Conservation (phyloP, 2,888 invertebrate genomes). For the Aleiodes testaceus region DNA sequence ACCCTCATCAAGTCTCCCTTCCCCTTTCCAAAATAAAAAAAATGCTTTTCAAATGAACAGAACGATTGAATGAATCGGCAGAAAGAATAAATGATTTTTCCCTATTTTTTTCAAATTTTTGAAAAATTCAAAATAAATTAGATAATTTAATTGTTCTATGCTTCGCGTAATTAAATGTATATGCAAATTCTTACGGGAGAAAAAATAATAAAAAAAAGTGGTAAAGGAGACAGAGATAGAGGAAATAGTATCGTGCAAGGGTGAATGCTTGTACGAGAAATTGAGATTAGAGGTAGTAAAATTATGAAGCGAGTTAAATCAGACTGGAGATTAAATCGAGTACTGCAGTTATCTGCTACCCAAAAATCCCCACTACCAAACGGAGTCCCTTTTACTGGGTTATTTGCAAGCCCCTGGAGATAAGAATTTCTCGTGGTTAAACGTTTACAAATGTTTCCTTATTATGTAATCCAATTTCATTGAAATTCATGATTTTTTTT, state of each 20-base stretch:
- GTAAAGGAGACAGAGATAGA: constrained; percentile 22
- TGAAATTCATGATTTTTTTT: too few species aligned
- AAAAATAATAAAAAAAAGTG: constrained; percentile 10
- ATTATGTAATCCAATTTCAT: constrained; percentile 11
- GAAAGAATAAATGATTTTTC: too few species aligned
- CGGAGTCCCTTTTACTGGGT: constrained; percentile 51
- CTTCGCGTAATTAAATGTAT: constrained; percentile 67
- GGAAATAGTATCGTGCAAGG: constrained; percentile 28
- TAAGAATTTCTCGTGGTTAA: constrained; percentile 53
- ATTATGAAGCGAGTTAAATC: constrained; percentile 73
- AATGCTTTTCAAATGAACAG: constrained; percentile 9
- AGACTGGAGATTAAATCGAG: constrained; percentile 69
- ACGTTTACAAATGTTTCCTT: constrained; percentile 37
- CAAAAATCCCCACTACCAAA: constrained; percentile 38
- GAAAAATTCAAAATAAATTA: background rate
- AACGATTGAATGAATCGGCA: background rate
- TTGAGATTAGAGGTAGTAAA: constrained; percentile 70
- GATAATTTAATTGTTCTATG: background rate
- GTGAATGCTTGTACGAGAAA: constrained; percentile 67
- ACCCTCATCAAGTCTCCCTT: constrained; percentile 13
- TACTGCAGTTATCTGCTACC: constrained; percentile 67
- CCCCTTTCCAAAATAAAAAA: background rate
- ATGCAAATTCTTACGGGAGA: constrained; percentile 54
- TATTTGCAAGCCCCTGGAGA: constrained; percentile 61
- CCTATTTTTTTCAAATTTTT: too few species aligned